Percentiles rank a stretch among this genome's conserved stretches.
phyloP scores from a whole-genome alignment of 2,797 vertebrate genomes.

The Knipowitschia caucasica region DNA sequence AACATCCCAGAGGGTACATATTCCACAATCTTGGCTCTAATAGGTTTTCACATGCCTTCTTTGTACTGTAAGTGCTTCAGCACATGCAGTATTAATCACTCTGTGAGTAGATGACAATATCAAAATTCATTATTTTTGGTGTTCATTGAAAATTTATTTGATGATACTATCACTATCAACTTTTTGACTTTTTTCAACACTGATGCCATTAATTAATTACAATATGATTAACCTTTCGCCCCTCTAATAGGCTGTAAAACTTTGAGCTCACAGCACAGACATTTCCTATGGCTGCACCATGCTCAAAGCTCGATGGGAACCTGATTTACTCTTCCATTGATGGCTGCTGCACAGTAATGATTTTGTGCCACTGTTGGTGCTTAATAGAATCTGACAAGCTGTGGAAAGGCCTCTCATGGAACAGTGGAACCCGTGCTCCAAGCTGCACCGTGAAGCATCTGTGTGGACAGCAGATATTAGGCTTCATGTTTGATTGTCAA shows the following conservation, averaged over 20 bases:
- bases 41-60: slow-evolving; percentile 69
- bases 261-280: slow-evolving; percentile 28
- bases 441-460: slow-evolving; percentile 29
- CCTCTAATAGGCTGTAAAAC: slow-evolving; percentile 6
- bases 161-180: too few species aligned
- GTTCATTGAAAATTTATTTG: slow-evolving; percentile 19
- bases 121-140: slow-evolving; percentile 17
- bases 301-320: slow-evolving; percentile 65
- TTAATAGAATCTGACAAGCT: slow-evolving; percentile 74
- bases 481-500: slow-evolving; percentile 52
- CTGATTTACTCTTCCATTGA: slow-evolving; percentile 72
- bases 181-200: not conserved
- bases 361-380: slow-evolving; percentile 74
- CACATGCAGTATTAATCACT: slow-evolving; percentile 62
- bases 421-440: slow-evolving; percentile 54
- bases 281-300: slow-evolving; percentile 53
- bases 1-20: slow-evolving; percentile 56
- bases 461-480: slow-evolving; percentile 41
- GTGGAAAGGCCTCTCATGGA: slow-evolving; percentile 66
- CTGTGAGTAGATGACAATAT: slow-evolving; percentile 48
- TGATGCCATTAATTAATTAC: slow-evolving; percentile 8
- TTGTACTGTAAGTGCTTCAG: slow-evolving; percentile 64
- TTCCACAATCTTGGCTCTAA: slow-evolving; percentile 61
- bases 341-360: slow-evolving; percentile 71
- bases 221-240: slow-evolving; percentile 13